Evolutionary conservation across 1,140 invertebrate species (phyloP), one percentile per base, ranked within the genome.

Genomic region (Anadara kagoshimensis): DNA sequence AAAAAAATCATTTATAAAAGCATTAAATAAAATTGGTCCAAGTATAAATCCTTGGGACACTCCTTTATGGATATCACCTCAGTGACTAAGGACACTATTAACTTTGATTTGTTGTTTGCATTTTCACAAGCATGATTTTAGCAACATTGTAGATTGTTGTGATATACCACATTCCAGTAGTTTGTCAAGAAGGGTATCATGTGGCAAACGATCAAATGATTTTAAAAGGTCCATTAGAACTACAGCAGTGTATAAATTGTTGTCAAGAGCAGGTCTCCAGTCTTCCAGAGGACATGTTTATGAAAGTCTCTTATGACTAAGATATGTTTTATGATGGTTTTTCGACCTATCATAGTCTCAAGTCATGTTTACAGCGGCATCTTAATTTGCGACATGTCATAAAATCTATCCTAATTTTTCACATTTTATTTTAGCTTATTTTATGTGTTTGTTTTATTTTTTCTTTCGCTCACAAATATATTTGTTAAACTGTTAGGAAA

Each of bases 1-100:
- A 26, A 62, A 64, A 54, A 58, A 58, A 36, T 73, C 70, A 47
- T 73, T 73, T 20, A 66, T 57, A 49, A 73, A 58, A 41, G 51
- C 41, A 26, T 71, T 71, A 64, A 73, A 73, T 14, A 66, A 26
- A 7, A 73, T 10, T 4, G 62, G 54, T 11, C 44, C 20, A 36
- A 58, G 54, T 24, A 66, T 73, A 18, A 41, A 73, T 16, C 70
- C 70, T n/a, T 62, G 58, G 45, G 59, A 45, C 36, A 70, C 68
- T 12, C 58, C 59, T 45, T 62, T 63, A 7, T 43, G 44, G 12
- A 70, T 62, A 18, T 63, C 44, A 53, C 26, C 68, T 24, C 1
- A 62, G 16, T 22, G 11, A 44, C 58, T 70, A 8, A 62, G 16
- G 20, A 24, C 11, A 41, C 10, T 49, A 22, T 58, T 47, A 1